Conservation (phyloP, 2,888 invertebrate genomes). For the Dendrolimus pini region DNA sequence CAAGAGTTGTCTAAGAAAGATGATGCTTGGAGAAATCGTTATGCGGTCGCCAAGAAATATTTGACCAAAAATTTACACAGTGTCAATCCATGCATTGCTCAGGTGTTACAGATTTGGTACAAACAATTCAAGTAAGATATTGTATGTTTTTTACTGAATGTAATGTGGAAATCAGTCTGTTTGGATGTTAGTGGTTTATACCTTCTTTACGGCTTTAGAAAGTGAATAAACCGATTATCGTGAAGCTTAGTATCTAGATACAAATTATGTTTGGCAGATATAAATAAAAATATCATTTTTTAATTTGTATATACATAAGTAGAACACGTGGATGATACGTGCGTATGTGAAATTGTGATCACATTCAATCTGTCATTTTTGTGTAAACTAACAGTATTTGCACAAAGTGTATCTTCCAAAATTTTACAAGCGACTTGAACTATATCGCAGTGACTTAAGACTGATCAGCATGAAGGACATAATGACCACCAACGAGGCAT, state of each 20-base stretch:
- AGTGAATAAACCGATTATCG: too few species aligned
- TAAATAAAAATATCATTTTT: too few species aligned
- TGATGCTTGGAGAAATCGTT: conserved; percentile 80
- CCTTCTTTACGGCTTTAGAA: neutral
- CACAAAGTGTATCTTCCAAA: too few species aligned
- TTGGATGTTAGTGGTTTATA: neutral
- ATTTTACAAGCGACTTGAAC: neutral
- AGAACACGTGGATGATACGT: too few species aligned
- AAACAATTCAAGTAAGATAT: conserved; percentile 80
- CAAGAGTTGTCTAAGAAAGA: conserved; percentile 78
- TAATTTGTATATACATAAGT: neutral
- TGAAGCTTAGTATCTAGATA: too few species aligned
- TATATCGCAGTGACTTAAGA: conserved; percentile 69
- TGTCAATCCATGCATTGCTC: conserved; percentile 88
- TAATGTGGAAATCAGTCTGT: too few species aligned
- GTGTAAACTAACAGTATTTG: too few species aligned
- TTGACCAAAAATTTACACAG: conserved; percentile 79
- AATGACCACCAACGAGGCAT: conserved; percentile 77
- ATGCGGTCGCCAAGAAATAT: conserved; percentile 44
- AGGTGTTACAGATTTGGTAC: conserved; percentile 88
- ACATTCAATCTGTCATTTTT: too few species aligned
- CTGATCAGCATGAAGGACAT: conserved; percentile 78
- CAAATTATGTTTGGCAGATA: too few species aligned
- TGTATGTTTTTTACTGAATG: neutral
- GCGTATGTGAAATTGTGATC: too few species aligned